Percentiles rank a stretch among this genome's conserved stretches.
These are phyloP conservation scores for Patella caerulea DNA, from an alignment of 2,888 invertebrate species.

Conservation along the genomic window DNA sequence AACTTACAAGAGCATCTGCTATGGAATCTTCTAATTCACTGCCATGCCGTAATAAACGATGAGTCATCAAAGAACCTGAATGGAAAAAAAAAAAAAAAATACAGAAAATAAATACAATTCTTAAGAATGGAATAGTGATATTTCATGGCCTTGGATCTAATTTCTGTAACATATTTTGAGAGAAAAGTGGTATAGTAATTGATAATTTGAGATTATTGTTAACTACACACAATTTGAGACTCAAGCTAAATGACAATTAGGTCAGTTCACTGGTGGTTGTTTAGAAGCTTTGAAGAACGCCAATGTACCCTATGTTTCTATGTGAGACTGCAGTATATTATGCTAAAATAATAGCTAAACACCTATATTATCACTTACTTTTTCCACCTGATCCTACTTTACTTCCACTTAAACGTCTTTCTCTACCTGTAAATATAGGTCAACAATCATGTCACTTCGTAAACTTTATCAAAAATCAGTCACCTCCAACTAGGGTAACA, in stretches of 20 bases:
- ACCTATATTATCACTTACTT: conserved; percentile 14
- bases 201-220: no score
- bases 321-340: no score
- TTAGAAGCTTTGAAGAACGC: no score
- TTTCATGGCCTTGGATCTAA: no score
- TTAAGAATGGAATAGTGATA: no score
- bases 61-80: conserved; percentile 77
- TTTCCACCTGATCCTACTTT: conserved; percentile 37
- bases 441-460: neutral
- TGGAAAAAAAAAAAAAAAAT: neutral
- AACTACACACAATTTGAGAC: no score
- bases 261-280: no score
- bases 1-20: conserved; percentile 79
- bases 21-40: conserved; percentile 87
- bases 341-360: neutral
- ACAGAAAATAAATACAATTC: no score
- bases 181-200: no score
- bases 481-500: neutral
- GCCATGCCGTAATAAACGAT: conserved; percentile 80
- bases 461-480: neutral
- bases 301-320: no score
- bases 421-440: conserved; percentile 55
- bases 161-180: no score
- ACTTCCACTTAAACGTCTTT: conserved; percentile 66
- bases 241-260: no score